These are phyloP conservation scores for Dromius quadrimaculatus DNA, from an alignment of 2,888 invertebrate species.

Conservation along the genomic window DNA sequence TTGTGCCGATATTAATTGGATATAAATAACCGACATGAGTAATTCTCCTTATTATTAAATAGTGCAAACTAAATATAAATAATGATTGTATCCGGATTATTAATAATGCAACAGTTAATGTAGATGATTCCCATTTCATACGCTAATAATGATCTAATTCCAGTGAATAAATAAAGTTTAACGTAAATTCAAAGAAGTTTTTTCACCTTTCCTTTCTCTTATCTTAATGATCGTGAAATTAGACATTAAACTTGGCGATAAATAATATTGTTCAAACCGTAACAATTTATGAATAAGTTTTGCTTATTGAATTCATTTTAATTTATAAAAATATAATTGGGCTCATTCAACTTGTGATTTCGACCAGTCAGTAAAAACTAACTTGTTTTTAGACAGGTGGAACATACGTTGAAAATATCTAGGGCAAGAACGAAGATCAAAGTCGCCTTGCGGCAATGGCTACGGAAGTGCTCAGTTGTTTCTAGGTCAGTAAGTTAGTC, in stretches of 20 bases:
- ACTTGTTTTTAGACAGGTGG: slow-evolving; percentile 17
- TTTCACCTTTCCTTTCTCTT: slow-evolving; percentile 47
- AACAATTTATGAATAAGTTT: neutral
- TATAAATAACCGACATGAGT: slow-evolving; percentile 5
- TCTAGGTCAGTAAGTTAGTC: slow-evolving; percentile 63
- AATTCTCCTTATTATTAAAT: slow-evolving; percentile 19
- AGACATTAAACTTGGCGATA: neutral
- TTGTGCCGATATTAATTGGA: slow-evolving; percentile 15
- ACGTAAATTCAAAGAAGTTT: slow-evolving; percentile 32
- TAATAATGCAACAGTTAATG: slow-evolving; percentile 8
- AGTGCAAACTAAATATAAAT: slow-evolving; percentile 25
- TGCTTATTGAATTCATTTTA: neutral
- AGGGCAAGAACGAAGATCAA: slow-evolving; percentile 57
- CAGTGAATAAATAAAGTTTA: slow-evolving; percentile 4
- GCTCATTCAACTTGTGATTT: slow-evolving; percentile 5
- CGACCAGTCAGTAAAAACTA: neutral
- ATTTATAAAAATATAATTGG: slow-evolving; percentile 8
- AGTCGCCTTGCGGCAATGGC: slow-evolving; percentile 55
- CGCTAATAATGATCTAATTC: slow-evolving; percentile 17
- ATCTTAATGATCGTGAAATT: slow-evolving; percentile 12
- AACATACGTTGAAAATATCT: slow-evolving; percentile 22
- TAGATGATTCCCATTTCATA: neutral
- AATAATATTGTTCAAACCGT: too few relatives aligned
- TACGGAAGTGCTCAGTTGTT: slow-evolving; percentile 58
- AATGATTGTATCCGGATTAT: slow-evolving; percentile 24